Evolutionary conservation across 2,888 invertebrate genomes (phyloP).

Genomic region (Ornithoptera priamus): DNA sequence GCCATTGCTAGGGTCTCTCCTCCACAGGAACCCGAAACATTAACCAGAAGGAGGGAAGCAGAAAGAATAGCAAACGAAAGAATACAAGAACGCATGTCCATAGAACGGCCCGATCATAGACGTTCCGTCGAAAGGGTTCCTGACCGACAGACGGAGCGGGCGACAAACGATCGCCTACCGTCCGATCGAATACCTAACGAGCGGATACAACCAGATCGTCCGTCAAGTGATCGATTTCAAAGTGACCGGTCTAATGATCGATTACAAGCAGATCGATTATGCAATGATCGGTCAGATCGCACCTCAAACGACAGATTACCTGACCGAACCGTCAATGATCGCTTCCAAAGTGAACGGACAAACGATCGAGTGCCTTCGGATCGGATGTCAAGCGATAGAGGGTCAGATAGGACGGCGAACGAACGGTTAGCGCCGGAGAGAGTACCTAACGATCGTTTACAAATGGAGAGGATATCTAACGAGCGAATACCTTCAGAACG

Average conservation of each 20-base stretch:
- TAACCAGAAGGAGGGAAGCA: conserved; percentile 43
- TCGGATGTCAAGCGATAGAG: conserved; percentile 34
- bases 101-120: conserved; percentile 48
- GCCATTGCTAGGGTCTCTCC: conserved; percentile 64
- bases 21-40: conserved; percentile 51
- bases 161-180: conserved; percentile 36
- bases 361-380: conserved; percentile 27
- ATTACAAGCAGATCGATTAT: conserved; percentile 38
- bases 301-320: conserved; percentile 27
- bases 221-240: conserved; percentile 33
- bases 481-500: conserved; percentile 29
- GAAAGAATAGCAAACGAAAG: conserved; percentile 47
- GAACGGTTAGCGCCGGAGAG: conserved; percentile 37
- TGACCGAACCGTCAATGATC: conserved; percentile 25
- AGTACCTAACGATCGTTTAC: conserved; percentile 14
- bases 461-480: conserved; percentile 32
- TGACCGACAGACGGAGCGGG: conserved; percentile 45
- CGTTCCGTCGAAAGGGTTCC: conserved; percentile 48
- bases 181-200: conserved; percentile 40
- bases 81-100: conserved; percentile 46
- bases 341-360: conserved; percentile 27
- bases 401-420: conserved; percentile 29
- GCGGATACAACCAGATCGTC: conserved; percentile 32
- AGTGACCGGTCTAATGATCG: conserved; percentile 37
- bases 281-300: conserved; percentile 42